A percentile compares a stretch with the other conserved stretches of the same genome.
Evolutionary conservation across 1,140 invertebrate genomes (phyloP).

Genomic region (Acromyrmex heyeri): DNA sequence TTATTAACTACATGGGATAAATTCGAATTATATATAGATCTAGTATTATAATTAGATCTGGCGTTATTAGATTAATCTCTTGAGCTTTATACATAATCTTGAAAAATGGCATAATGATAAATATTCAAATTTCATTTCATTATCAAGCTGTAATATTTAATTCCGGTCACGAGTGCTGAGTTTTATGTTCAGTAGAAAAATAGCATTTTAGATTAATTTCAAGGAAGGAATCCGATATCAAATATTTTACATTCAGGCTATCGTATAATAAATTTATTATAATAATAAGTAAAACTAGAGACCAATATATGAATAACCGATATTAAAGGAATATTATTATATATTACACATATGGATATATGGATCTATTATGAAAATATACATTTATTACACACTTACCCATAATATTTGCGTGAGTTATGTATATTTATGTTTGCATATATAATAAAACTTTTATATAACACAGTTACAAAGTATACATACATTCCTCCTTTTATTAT

Average conservation of each 20-base stretch:
- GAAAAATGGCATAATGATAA: neutral
- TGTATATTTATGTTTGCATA: neutral
- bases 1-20: neutral
- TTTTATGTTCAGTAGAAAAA: slow-evolving; percentile 14
- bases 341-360: neutral
- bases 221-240: slow-evolving; percentile 16
- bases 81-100: neutral
- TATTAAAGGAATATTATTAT: too few species aligned
- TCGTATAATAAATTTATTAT: neutral
- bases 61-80: slow-evolving; percentile 7
- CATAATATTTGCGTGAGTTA: neutral
- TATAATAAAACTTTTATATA: neutral
- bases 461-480: neutral
- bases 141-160: slow-evolving; percentile 20
- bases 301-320: too few species aligned
- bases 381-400: neutral
- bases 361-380: too few species aligned
- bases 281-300: too few species aligned
- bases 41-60: neutral
- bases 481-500: neutral
- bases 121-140: slow-evolving; percentile 15
- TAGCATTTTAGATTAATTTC: slow-evolving; percentile 31
- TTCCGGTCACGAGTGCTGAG: slow-evolving; percentile 17
- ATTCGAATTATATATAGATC: neutral
- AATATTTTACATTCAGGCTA: neutral